Evolutionary conservation across 2,888 invertebrate species (phyloP), one percentile per base, ranked within the genome.

Genomic region (Suillia variegata): DNA sequence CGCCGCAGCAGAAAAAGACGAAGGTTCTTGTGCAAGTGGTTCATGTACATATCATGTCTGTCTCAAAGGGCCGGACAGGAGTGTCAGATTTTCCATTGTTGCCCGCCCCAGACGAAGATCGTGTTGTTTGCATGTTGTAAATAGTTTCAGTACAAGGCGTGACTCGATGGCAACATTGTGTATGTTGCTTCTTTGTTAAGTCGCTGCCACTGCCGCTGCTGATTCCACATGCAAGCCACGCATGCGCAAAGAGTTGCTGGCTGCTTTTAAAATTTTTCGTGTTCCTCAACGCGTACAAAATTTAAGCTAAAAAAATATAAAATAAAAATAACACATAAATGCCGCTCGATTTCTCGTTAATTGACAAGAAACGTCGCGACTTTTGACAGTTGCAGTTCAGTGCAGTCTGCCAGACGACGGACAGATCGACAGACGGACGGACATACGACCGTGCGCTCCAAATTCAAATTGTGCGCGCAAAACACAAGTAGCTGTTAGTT

Each of bases 391-490:
- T 26, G 26, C 50, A 24, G 50, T 21, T 26, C 1, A n/a, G 3
- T 6, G 13, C 33, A 8, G 3, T 2, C 18, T 42, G 2, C 15
- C 26, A 24, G 17, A 26, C 13, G 17, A 33, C 33, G 33, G 17
- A n/a, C n/a, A n/a, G n/a, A n/a, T n/a, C n/a, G n/a, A n/a, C n/a
- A n/a, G n/a, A n/a, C n/a, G n/a, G n/a, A 34, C 12, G 13, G 8
- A 20, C n/a, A 47, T 12, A 2, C 47, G 15, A 47, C 47, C 15
- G 20, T 18, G 17, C 18, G 15, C 26, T 21, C 47, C 33, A 58
- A 54, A 54, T 58, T 58, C 50, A 58, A 34, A 47, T 51, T 57
- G 58, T 31, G 49, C 12, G 42, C 24, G 52, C 26, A 57, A 47
- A 57, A 52, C 47, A n/a, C n/a, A n/a, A n/a, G n/a, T n/a, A n/a